These are phyloP conservation scores for Chorisops tibialis DNA, from an alignment of 2,888 invertebrate species.

Conservation along the genomic window DNA sequence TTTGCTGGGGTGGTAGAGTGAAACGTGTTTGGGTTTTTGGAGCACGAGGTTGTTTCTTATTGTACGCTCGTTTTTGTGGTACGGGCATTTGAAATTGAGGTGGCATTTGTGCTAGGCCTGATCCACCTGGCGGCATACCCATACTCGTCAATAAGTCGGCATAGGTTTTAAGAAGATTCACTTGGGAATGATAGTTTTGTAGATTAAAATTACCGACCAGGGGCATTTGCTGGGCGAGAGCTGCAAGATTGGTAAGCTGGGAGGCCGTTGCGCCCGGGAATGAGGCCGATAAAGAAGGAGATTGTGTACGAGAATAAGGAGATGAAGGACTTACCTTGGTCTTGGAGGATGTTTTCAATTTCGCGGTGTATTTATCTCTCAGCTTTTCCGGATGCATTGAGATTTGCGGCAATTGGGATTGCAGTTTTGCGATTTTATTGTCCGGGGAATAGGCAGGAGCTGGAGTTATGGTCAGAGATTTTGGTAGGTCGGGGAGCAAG, in stretches of 20 bases:
- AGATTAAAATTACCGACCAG: slow-evolving; percentile 32
- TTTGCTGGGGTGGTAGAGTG: slow-evolving; percentile 22
- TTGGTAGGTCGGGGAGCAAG: slow-evolving; percentile 38
- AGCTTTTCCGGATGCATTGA: slow-evolving; percentile 31
- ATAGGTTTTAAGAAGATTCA: slow-evolving; percentile 35
- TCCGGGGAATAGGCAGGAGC: slow-evolving; percentile 33
- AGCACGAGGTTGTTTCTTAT: slow-evolving; percentile 35
- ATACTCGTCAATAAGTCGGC: slow-evolving; percentile 36
- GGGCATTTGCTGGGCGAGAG: slow-evolving; percentile 18
- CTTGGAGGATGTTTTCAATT: slow-evolving; percentile 23
- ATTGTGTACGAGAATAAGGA: slow-evolving; percentile 11
- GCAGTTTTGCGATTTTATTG: slow-evolving; percentile 12
- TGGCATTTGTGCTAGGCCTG: slow-evolving; percentile 34
- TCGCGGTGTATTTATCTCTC: slow-evolving; percentile 23
- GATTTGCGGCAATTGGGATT: slow-evolving; percentile 27
- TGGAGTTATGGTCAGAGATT: slow-evolving; percentile 41
- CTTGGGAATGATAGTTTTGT: slow-evolving; percentile 36
- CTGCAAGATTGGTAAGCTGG: neutral
- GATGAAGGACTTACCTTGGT: slow-evolving; percentile 14
- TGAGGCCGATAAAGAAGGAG: slow-evolving; percentile 4
- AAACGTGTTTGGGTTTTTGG: slow-evolving; percentile 34
- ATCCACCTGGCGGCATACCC: slow-evolving; percentile 24
- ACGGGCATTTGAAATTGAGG: slow-evolving; percentile 34
- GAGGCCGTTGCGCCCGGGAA: slow-evolving; percentile 5
- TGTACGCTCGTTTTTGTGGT: slow-evolving; percentile 35